These are phyloP conservation scores for Danaus plexippus DNA, from an alignment of 1,140 invertebrate genomes.

Conservation along the genomic window DNA sequence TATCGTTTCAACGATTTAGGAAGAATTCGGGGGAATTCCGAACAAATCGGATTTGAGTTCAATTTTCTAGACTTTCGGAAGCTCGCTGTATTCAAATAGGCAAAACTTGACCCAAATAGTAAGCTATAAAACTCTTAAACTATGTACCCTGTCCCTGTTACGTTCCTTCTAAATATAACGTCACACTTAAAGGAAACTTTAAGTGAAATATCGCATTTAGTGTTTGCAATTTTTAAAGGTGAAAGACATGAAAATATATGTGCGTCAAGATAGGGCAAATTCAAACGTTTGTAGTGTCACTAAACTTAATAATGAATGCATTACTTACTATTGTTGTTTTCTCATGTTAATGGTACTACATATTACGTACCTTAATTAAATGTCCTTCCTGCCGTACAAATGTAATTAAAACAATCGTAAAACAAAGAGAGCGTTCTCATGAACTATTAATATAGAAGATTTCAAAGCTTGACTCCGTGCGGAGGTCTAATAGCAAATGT, in stretches of 20 bases:
- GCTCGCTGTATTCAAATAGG: constrained; percentile 34
- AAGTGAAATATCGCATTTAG: too few species aligned
- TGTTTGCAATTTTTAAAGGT: constrained; percentile 1
- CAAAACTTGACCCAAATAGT: constrained; percentile 47
- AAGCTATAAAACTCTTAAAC: constrained; percentile 38
- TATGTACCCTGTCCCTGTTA: too few species aligned
- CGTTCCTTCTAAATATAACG: too few species aligned
- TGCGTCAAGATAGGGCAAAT: too few species aligned
- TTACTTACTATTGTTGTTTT: too few species aligned
- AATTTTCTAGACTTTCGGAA: constrained; percentile 62
- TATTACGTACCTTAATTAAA: too few species aligned
- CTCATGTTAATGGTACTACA: too few species aligned
- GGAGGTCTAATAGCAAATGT: constrained; percentile 8
- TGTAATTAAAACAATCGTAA: too few species aligned
- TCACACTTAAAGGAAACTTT: too few species aligned
- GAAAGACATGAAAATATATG: background rate
- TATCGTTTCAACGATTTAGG: constrained; percentile 37
- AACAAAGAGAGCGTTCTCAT: background rate
- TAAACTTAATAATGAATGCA: too few species aligned
- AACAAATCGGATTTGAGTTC: constrained; percentile 64
- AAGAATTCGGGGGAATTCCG: constrained; percentile 39
- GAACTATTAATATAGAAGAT: constrained; percentile 41
- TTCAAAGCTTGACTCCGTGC: constrained; percentile 33
- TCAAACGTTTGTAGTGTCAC: too few species aligned
- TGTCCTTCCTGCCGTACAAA: too few species aligned